Evolutionary conservation across 2,888 invertebrate genomes (phyloP), one percentile per base, ranked within the genome.

Genomic region (Eurois occulta): DNA sequence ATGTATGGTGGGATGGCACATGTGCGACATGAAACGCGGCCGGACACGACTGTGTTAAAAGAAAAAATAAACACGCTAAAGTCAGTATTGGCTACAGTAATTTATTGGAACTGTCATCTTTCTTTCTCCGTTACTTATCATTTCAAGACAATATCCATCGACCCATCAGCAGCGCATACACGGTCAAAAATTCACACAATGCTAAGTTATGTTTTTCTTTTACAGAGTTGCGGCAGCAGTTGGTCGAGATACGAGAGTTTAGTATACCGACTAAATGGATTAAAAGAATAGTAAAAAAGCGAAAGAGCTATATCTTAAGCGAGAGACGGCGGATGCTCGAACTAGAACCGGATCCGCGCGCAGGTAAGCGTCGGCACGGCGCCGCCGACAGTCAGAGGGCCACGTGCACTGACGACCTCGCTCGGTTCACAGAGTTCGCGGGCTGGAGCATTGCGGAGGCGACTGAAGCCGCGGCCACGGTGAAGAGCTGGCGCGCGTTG

Each of bases 371-470:
- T 41, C 64, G 35, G 43, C 32, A 16, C 18, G 0, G 35, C 24
- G 43, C 0, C 43, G 41, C 0, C 77, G 28, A 24, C 38, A 11
- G 38, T 24, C 38, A 35, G n/a, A 1, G n/a, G 13, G 38, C 21
- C 21, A 2, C n/a, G n/a, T 1, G 16, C 11, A 6, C 52, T 38
- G n/a, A 58, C 24, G 24, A 46, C 41, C 72, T 41, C 24, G 48
- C 28, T 66, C 38, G 52, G 43, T 52, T 35, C 69, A 65, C 87
- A 90, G 94, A 91, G 35, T 92, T 93, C 91, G 38, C 35, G 48
- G 93, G 93, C 11, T 92, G 93, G 93, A 88, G 88, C 86, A 69
- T 64, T 28, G 80, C 55, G 46, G 88, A 89, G 82, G 87, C 81
- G 74, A 81, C 77, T 72, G 72, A 68, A 75, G 91, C 87, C 67